A percentile compares a stretch with the other conserved stretches of the same genome.
Evolutionary conservation across 2,888 invertebrate species (phyloP).

Genomic region (Sceliomorpha sp.): DNA sequence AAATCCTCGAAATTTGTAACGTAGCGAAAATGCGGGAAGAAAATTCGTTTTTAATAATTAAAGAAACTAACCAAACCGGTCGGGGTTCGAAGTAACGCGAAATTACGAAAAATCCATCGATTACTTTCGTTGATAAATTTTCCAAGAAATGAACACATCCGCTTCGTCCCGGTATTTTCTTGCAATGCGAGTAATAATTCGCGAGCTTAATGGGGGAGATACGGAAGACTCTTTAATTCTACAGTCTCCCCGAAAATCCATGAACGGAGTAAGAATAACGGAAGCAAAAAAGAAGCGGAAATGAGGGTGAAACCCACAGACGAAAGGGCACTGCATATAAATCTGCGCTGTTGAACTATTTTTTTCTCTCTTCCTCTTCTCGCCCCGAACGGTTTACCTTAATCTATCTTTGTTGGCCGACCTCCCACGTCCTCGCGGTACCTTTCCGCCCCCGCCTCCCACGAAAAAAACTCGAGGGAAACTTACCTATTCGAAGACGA

Average conservation of each 20-base stretch:
- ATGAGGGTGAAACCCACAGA: conserved; percentile 40
- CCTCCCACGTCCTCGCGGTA: conserved; percentile 23
- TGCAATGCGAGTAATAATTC: conserved; percentile 25
- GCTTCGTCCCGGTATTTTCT: conserved; percentile 30
- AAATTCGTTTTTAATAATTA: too few species aligned
- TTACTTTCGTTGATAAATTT: too few species aligned
- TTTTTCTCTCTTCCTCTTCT: conserved; percentile 47
- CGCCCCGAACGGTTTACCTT: conserved; percentile 51
- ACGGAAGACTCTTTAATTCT: conserved; percentile 46
- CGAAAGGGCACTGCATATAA: conserved; percentile 47
- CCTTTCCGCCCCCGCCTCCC: conserved; percentile 10
- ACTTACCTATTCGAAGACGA: conserved; percentile 2
- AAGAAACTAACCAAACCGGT: too few species aligned
- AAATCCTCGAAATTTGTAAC: too few species aligned
- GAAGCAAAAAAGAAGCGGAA: conserved; percentile 43
- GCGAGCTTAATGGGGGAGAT: conserved; percentile 44
- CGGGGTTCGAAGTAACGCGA: too few species aligned
- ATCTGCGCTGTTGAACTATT: conserved; percentile 41
- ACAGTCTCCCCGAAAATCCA: conserved; percentile 33
- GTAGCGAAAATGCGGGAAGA: too few species aligned
- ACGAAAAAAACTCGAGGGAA: background rate
- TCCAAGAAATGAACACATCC: too few species aligned
- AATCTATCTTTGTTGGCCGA: conserved; percentile 49
- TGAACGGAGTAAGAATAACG: conserved; percentile 44
- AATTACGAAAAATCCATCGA: too few species aligned